phyloP scores from a whole-genome alignment of 2,888 invertebrate genomes.

The Buathra laborator region DNA sequence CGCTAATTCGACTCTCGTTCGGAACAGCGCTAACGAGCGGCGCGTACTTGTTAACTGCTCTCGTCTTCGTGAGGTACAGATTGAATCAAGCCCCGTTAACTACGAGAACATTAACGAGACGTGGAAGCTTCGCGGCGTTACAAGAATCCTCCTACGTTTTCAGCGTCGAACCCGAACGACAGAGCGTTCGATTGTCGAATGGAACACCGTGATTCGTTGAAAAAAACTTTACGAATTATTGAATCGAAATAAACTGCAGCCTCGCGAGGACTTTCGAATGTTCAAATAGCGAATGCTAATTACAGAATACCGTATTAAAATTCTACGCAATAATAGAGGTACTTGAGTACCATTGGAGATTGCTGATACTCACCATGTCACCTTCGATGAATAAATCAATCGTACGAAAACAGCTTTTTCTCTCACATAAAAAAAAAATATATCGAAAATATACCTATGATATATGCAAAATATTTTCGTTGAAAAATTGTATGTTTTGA shows the following conservation, averaged over 20 bases:
- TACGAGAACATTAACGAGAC: conserved; percentile 42
- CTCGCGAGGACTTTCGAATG: too few relatives aligned
- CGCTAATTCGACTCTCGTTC: conserved; percentile 62
- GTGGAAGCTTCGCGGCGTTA: conserved; percentile 13
- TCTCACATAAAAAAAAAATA: too few relatives aligned
- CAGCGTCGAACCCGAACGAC: not conserved
- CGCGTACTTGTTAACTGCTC: conserved; percentile 66
- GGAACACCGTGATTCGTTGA: conserved; percentile 2
- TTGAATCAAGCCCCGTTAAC: conserved; percentile 59
- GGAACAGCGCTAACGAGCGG: conserved; percentile 70
- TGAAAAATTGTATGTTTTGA: too few relatives aligned
- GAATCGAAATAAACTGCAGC: not conserved
- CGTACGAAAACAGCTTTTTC: too few relatives aligned
- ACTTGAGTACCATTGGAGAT: too few relatives aligned
- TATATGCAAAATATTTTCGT: too few relatives aligned
- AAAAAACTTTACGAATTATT: not conserved
- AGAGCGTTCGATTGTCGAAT: conserved; percentile 9
- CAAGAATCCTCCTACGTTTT: not conserved
- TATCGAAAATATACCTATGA: too few relatives aligned
- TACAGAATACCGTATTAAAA: too few relatives aligned
- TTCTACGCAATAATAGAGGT: too few relatives aligned
- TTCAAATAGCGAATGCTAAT: too few relatives aligned
- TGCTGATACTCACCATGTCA: too few relatives aligned
- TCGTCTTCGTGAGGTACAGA: conserved; percentile 62
- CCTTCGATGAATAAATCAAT: too few relatives aligned